phyloP scores from a whole-genome alignment of 2,888 invertebrate species.

The Hydraecia micacea region DNA sequence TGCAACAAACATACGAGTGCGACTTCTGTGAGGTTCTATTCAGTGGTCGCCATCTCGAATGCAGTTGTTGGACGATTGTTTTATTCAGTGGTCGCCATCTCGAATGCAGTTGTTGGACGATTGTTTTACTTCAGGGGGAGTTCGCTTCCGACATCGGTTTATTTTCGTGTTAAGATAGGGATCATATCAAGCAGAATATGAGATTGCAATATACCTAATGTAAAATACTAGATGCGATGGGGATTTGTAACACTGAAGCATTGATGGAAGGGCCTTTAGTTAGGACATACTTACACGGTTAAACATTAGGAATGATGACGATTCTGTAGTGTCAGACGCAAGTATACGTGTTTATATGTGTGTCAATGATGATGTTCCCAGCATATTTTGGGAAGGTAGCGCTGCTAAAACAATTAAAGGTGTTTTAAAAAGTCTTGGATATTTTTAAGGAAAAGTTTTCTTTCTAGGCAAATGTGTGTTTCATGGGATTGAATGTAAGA shows the following conservation, averaged over 20 bases:
- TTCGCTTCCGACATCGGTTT: conserved; percentile 48
- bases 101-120: conserved; percentile 15
- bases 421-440: background rate
- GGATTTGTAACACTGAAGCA: background rate
- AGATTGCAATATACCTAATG: background rate
- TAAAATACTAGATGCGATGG: background rate
- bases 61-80: conserved; percentile 10
- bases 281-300: background rate
- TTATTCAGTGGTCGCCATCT: background rate
- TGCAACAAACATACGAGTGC: background rate
- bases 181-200: conserved; percentile 10
- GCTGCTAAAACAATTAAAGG: too few relatives aligned
- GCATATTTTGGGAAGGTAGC: background rate
- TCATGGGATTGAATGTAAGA: background rate
- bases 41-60: background rate
- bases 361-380: background rate
- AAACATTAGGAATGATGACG: too few relatives aligned
- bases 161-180: conserved; percentile 44
- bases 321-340: background rate
- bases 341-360: background rate
- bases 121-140: conserved; percentile 38
- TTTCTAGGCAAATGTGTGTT: background rate
- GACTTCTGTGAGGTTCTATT: conserved; percentile 1
- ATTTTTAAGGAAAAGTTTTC: background rate
- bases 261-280: background rate